These are phyloP conservation scores for Synchiropus splendidus DNA, from an alignment of 2,113 vertebrate genomes.

Conservation along the genomic window DNA sequence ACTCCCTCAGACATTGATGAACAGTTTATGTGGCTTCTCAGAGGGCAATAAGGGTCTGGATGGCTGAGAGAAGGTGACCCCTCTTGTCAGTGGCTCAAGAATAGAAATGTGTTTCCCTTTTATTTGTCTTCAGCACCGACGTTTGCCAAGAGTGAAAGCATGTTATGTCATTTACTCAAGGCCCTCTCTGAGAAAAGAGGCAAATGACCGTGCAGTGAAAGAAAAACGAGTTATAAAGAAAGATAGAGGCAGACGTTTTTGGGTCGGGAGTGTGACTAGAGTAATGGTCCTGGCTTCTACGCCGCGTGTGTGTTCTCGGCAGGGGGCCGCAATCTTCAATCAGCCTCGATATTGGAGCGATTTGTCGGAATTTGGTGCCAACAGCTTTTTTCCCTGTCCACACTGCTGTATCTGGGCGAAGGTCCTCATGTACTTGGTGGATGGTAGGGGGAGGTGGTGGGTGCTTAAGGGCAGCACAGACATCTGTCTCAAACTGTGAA, in stretches of 20 bases:
- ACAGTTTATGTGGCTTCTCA: constrained; percentile 8
- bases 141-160: constrained; percentile 17
- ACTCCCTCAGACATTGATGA: constrained; percentile 25
- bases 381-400: constrained; percentile 29
- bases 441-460: not conserved
- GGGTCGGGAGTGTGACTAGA: not conserved
- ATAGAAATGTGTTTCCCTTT: constrained; percentile 43
- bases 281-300: constrained; percentile 3
- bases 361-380: constrained; percentile 19
- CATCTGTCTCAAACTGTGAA: constrained; percentile 51
- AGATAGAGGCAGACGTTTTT: not conserved
- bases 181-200: constrained; percentile 9
- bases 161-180: constrained; percentile 25
- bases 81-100: constrained; percentile 21
- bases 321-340: constrained; percentile 6
- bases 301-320: not conserved
- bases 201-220: constrained; percentile 3
- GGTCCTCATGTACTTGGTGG: not conserved
- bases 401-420: constrained; percentile 15
- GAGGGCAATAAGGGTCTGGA: not conserved
- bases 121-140: constrained; percentile 21
- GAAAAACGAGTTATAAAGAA: constrained; percentile 10
- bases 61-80: constrained; percentile 32
- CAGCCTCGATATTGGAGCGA: constrained; percentile 18
- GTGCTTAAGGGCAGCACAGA: constrained; percentile 30